Evolutionary conservation across 2,888 invertebrate species (phyloP).

Genomic region (Apodemia duryi): DNA sequence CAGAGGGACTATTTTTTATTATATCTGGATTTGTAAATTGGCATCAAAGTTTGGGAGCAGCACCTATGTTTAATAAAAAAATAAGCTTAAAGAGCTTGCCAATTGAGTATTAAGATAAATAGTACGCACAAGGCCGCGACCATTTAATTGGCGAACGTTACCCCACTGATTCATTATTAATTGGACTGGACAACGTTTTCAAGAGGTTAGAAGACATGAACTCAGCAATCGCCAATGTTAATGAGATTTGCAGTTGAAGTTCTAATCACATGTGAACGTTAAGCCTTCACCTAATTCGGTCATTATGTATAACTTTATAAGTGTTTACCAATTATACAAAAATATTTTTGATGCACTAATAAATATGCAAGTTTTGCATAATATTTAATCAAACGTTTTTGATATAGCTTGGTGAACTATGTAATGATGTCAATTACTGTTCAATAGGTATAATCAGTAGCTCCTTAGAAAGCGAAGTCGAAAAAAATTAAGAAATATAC

Average conservation of each 20-base stretch:
- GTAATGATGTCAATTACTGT: neutral
- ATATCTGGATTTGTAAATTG: no score
- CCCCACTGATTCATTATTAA: constrained; percentile 36
- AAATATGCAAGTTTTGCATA: constrained; percentile 4
- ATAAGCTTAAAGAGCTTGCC: constrained; percentile 8
- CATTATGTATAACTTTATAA: constrained; percentile 7
- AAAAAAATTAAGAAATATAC: no score
- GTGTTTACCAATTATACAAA: constrained; percentile 8
- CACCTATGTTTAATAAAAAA: neutral
- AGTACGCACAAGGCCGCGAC: constrained; percentile 41
- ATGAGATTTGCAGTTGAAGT: constrained; percentile 35
- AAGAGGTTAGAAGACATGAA: constrained; percentile 23
- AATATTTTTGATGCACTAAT: constrained; percentile 9
- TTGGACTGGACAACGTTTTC: constrained; percentile 36
- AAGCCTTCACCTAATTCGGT: constrained; percentile 39
- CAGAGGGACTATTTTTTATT: no score
- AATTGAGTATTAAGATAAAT: constrained; percentile 17
- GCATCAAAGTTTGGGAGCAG: neutral
- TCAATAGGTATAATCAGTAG: neutral
- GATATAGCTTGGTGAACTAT: neutral
- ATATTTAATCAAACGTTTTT: constrained; percentile 4
- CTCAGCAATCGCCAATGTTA: constrained; percentile 32
- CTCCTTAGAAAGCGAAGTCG: no score
- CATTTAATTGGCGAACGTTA: constrained; percentile 36
- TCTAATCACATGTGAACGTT: constrained; percentile 37